phyloP scores from a whole-genome alignment of 2,888 invertebrate genomes.

The Oeneis ivallda region DNA sequence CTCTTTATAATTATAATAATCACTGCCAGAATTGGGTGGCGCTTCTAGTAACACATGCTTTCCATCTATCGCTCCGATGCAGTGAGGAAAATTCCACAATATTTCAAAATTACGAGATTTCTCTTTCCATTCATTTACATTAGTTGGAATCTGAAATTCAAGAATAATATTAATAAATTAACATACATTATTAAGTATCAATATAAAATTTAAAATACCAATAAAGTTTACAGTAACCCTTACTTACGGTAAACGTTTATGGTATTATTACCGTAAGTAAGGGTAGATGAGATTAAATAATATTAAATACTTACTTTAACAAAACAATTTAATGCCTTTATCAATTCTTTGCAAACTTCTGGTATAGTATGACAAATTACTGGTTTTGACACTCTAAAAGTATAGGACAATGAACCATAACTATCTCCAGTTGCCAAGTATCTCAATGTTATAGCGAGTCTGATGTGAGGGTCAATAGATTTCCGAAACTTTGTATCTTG shows the following conservation, averaged over 20 bases:
- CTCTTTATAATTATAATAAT: conserved; percentile 3
- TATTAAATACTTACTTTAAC: too few relatives aligned
- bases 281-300: background rate
- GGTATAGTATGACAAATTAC: conserved; percentile 1
- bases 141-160: background rate
- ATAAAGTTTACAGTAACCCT: too few relatives aligned
- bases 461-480: conserved; percentile 1
- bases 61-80: background rate
- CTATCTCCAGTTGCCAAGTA: background rate
- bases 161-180: conserved; percentile 2
- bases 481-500: conserved; percentile 2
- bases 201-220: too few relatives aligned
- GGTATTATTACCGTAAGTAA: too few relatives aligned
- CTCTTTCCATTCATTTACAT: background rate
- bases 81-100: conserved; percentile 1
- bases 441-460: conserved; percentile 3
- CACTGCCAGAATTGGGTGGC: conserved; percentile 1
- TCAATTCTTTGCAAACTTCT: conserved; percentile 1
- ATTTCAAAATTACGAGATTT: conserved; percentile 1
- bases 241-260: too few relatives aligned
- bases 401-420: conserved; percentile 2
- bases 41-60: background rate
- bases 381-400: conserved; percentile 2
- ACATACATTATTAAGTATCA: too few relatives aligned
- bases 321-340: background rate